phyloP scores from a whole-genome alignment of 2,888 invertebrate genomes.

The Leuctra nigra region DNA sequence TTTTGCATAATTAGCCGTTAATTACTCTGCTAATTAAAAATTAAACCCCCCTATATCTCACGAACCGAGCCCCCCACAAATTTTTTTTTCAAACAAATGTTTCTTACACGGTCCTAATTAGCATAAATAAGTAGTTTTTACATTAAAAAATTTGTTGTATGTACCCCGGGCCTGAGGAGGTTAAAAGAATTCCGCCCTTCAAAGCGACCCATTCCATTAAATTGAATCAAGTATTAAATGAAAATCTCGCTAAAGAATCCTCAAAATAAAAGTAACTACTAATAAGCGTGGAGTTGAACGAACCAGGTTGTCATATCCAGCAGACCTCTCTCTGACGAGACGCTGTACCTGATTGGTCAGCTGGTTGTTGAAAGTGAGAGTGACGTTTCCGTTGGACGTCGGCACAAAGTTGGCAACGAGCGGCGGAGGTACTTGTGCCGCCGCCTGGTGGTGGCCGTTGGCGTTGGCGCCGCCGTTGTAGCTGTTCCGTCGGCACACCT shows the following conservation, averaged over 20 bases:
- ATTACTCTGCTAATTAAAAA: too few species aligned
- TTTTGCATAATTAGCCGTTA: too few species aligned
- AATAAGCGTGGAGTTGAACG: constrained; percentile 33
- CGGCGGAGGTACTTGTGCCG: constrained; percentile 47
- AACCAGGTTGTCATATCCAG: constrained; percentile 70
- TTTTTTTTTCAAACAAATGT: too few species aligned
- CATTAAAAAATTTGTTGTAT: too few species aligned
- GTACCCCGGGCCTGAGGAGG: too few species aligned
- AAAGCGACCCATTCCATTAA: too few species aligned
- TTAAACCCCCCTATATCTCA: too few species aligned
- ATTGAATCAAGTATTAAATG: too few species aligned
- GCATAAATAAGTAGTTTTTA: too few species aligned
- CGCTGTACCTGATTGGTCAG: constrained; percentile 66
- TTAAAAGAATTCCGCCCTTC: too few species aligned
- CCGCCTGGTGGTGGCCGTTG: constrained; percentile 46
- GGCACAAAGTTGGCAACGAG: constrained; percentile 71
- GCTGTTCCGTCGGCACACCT: constrained; percentile 56
- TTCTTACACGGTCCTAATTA: too few species aligned
- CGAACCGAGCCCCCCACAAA: too few species aligned
- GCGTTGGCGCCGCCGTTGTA: constrained; percentile 39
- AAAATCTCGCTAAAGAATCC: not conserved
- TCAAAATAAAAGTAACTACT: constrained; percentile 10
- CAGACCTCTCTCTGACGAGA: constrained; percentile 61
- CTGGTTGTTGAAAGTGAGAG: constrained; percentile 84
- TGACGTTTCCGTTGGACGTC: constrained; percentile 74